These are phyloP conservation scores for Medauroidea extradentata DNA, from an alignment of 1,140 invertebrate species.

Conservation along the genomic window DNA sequence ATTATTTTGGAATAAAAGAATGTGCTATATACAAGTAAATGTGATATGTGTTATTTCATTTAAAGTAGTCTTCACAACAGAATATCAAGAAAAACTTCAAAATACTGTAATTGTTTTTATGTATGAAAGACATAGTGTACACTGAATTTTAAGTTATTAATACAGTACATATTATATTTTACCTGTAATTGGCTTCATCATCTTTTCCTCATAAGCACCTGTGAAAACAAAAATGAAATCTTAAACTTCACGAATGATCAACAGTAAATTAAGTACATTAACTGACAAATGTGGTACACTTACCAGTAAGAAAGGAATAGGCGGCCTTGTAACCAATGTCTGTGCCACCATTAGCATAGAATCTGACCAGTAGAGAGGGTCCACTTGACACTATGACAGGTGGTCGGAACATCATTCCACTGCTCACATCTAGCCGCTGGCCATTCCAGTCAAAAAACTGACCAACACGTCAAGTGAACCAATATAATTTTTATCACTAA, in stretches of 20 bases:
- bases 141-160: no score
- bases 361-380: conserved; percentile 58
- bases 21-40: no score
- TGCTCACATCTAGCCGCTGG: conserved; percentile 59
- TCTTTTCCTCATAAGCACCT: conserved; percentile 1
- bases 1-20: no score
- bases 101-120: no score
- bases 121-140: no score
- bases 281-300: not conserved
- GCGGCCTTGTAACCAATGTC: conserved; percentile 63
- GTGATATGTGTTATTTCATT: no score
- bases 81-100: no score
- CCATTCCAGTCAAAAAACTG: conserved; percentile 69
- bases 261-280: no score
- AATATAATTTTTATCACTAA: no score
- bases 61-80: no score
- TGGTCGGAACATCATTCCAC: conserved; percentile 62
- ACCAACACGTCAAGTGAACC: conserved; percentile 10
- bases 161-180: conserved; percentile 16
- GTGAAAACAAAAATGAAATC: no score
- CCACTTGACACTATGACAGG: conserved; percentile 62
- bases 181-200: conserved; percentile 54
- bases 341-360: conserved; percentile 66
- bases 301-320: conserved; percentile 51
- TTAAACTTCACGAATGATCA: no score